phyloP scores from a whole-genome alignment of 2,113 vertebrate genomes.

The Neogale vison region DNA sequence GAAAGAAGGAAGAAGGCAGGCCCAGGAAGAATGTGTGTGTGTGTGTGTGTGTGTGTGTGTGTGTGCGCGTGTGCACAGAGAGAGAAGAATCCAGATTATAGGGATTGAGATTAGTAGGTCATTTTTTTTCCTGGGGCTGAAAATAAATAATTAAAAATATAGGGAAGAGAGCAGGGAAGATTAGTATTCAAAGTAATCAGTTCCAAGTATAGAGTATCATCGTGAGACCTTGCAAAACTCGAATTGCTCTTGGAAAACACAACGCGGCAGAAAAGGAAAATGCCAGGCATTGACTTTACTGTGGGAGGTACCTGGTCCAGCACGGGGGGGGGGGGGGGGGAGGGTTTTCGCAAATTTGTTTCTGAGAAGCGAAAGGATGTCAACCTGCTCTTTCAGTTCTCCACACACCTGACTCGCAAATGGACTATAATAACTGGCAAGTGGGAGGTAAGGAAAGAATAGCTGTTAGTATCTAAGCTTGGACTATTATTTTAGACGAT shows the following conservation, averaged over 20 bases:
- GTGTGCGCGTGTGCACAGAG: too few relatives aligned
- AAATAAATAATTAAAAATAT: conserved; percentile 26
- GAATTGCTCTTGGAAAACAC: neutral
- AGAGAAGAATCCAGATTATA: neutral
- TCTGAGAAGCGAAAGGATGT: conserved; percentile 9
- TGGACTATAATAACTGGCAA: neutral
- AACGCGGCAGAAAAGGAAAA: neutral
- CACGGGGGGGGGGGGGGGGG: too few relatives aligned
- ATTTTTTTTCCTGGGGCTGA: neutral
- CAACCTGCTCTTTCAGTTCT: conserved; percentile 19
- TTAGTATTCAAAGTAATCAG: neutral
- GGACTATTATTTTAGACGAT: conserved; percentile 39
- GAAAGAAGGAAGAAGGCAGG: neutral
- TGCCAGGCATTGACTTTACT: neutral
- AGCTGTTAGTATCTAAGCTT: neutral
- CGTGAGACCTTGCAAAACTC: neutral
- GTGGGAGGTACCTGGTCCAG: neutral
- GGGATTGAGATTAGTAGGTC: neutral
- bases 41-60: too few relatives aligned
- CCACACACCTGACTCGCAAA: conserved; percentile 39
- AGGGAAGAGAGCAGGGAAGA: conserved; percentile 8
- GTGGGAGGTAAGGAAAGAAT: neutral
- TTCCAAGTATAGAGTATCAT: neutral
- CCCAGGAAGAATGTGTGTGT: neutral
- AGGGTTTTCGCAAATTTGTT: conserved; percentile 3